Conservation (phyloP, 2,113 vertebrate species). For the Cyprinodon variegatus region DNA sequence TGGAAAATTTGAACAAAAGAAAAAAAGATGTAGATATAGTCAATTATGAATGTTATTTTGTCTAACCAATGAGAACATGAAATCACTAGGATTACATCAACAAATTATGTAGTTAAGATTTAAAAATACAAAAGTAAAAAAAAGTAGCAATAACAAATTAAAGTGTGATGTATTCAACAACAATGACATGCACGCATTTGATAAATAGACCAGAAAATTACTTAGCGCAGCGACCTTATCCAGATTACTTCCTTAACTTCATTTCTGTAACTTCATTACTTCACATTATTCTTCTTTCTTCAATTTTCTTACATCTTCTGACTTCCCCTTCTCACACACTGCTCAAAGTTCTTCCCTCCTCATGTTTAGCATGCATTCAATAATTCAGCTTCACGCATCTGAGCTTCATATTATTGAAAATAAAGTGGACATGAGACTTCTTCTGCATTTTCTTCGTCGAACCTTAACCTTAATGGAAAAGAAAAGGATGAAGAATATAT, state of each 20-base stretch:
- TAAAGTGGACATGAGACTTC: conserved; percentile 98
- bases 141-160: conserved; percentile 38
- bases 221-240: conserved; percentile 98
- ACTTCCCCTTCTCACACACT: conserved; percentile 98
- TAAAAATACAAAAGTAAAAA: conserved; percentile 28
- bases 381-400: conserved; percentile 98
- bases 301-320: conserved; percentile 99
- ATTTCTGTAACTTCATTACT: conserved; percentile 89
- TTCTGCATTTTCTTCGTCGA: conserved; percentile 99
- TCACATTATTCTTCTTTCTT: conserved; percentile 99
- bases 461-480: conserved; percentile 99
- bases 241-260: conserved; percentile 98
- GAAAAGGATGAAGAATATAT: conserved; percentile 99
- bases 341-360: conserved; percentile 96
- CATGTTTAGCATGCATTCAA: conserved; percentile 99
- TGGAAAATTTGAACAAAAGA: conserved; percentile 31
- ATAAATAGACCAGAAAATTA: conserved; percentile 99
- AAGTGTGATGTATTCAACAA: conserved; percentile 55
- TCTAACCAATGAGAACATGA: conserved; percentile 23
- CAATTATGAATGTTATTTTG: conserved; percentile 36
- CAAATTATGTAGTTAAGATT: conserved; percentile 30
- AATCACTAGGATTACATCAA: conserved; percentile 45
- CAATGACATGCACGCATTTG: conserved; percentile 93
- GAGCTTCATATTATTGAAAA: conserved; percentile 98
- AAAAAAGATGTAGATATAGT: conserved; percentile 21